These are phyloP conservation scores for Datnioides undecimradiatus DNA, from an alignment of 2,113 vertebrate genomes.

Conservation along the genomic window DNA sequence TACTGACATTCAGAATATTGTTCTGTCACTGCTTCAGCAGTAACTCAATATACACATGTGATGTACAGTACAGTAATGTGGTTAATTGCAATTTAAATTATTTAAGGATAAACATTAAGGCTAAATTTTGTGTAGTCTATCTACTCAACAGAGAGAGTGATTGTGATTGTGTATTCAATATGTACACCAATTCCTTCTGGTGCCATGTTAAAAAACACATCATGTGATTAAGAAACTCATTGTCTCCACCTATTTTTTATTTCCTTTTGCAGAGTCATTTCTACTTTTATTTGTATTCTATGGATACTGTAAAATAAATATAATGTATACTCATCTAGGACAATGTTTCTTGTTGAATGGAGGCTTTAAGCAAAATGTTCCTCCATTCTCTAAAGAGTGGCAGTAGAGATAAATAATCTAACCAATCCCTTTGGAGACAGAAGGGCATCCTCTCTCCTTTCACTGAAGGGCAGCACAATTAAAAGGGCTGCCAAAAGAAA, in stretches of 20 bases:
- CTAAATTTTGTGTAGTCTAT: too few relatives aligned
- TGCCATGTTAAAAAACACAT: not conserved
- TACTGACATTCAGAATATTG: not conserved
- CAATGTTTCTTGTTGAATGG: not conserved
- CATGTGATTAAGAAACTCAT: not conserved
- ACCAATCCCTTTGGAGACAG: not conserved
- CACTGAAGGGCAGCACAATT: not conserved
- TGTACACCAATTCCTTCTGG: not conserved
- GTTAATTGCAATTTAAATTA: too few relatives aligned
- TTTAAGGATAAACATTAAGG: too few relatives aligned
- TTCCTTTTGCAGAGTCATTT: not conserved
- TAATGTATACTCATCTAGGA: not conserved
- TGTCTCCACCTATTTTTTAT: not conserved
- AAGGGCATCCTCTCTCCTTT: not conserved
- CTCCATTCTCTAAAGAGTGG: constrained; percentile 6
- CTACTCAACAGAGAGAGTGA: too few relatives aligned
- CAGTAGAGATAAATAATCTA: constrained; percentile 17
- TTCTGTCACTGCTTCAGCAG: not conserved
- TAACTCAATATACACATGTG: not conserved
- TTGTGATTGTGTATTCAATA: too few relatives aligned
- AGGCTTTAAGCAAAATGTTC: not conserved
- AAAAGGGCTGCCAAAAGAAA: constrained; percentile 3
- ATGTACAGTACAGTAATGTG: too few relatives aligned
- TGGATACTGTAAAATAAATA: too few relatives aligned
- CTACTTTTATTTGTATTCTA: too few relatives aligned